Base-by-base conservation (phyloP, 2,113 vertebrate genomes). In the Orthonyx spaldingii region DNA sequence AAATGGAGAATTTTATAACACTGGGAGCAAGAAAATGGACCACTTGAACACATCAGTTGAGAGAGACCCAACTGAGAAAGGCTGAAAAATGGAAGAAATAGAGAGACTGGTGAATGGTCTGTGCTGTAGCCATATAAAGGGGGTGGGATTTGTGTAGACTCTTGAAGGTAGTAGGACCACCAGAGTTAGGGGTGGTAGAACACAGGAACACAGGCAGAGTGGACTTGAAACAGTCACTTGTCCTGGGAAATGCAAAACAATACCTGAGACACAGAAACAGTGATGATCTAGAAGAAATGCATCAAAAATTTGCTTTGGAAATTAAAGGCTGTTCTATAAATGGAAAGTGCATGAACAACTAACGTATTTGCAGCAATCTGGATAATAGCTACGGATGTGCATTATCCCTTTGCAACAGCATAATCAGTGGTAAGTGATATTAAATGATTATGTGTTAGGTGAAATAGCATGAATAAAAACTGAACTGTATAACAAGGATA, bases 41-140 rank as follows among this genome's bases (percentile, higher is more conserved):
- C 20, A 68, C 76, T 24, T 33, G 20, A 78, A 41, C 6, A 21
- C 7, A 60, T 22, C 13, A 23, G 1, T 7, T 75, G 27, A 90
- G 15, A 60, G 3, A 8, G 4, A 76, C 6, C 0, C 26, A 84
- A 5, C 3, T 72, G 49, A 55, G 47, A 69, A 61, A 65, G 53
- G 27, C 21, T 47, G 46, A 78, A 80, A 52, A 46, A 52, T n/a
- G 2, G 16, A 87, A 46, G 20, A 71, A n/a, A 21, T 27, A 32
- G 17, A 56, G n/a, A 63, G 3, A 26, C 6, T 68, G 14, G 20
- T 39, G 20, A 79, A 50, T n/a, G 5, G 3, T 59, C 23, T 71
- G 10, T 0, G 0, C 10, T 52, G 33, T 18, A 53, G n/a, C 49
- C 4, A 3, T 16, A 44, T 5, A 35, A 49, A 47, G 1, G 1